Evolutionary conservation across 2,888 invertebrate genomes (phyloP), one percentile per base, ranked within the genome.

Genomic region (Drepana falcataria): DNA sequence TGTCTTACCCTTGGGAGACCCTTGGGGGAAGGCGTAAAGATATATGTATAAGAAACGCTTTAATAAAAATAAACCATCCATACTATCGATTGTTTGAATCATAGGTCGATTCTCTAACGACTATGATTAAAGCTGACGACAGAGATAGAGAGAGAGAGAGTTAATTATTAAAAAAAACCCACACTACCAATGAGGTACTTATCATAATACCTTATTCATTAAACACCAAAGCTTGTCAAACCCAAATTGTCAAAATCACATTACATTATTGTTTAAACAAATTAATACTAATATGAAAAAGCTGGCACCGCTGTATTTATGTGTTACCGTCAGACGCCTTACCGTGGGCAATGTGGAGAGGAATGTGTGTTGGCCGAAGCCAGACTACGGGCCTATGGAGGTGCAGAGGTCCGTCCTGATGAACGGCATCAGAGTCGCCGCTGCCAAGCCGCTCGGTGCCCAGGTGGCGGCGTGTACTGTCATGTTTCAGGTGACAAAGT

Each of bases 401-500:
- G 74, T 87, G 0, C 79, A 81, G 53, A 61, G 84, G 4, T 75
- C 83, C 0, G 58, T 66, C 0, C 64, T 87, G 53, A 48, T 77
- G 58, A 89, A 87, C 51, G 89, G 89, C 1, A 75, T 79, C 35
- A 78, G 61, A 40, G 71, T 90, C 0, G 78, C 77, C 0, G 78
- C 77, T 2, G 75, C 80, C 0, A 81, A 76, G 54, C 67, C 74
- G 0, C 33, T 68, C 9, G 88, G 85, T 0, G 56, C 77, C 0
- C 75, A 71, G n/a, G 77, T 87, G 1, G 73, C 75, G 0, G 73
- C 86, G 1, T 85, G 85, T 60, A 87, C 88, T 48, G 68, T 90
- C 5, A 83, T 90, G 85, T 88, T 69, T 56, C 86, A 87, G 82
- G 89, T 88, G 59, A 58, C 21, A 21, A 21, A 1, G 21, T 21